These are phyloP conservation scores for Apodemus agrarius DNA, from an alignment of 2,797 vertebrate species.

Conservation along the genomic window DNA sequence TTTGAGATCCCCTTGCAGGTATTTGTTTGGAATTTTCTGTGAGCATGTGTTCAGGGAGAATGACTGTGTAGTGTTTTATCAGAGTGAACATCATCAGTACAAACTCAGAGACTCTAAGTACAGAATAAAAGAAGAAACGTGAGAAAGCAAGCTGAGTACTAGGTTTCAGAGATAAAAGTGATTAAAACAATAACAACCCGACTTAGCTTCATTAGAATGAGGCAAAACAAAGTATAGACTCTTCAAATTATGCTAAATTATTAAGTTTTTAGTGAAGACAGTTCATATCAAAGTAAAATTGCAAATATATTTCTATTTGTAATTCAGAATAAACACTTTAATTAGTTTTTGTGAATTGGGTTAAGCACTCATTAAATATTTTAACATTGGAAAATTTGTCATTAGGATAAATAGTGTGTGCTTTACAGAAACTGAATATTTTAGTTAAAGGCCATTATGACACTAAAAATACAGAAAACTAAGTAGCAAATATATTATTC, in stretches of 20 bases:
- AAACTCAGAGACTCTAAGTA: too few relatives aligned
- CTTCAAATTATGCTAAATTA: not conserved
- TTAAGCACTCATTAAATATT: not conserved
- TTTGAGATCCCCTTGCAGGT: not conserved
- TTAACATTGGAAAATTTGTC: not conserved
- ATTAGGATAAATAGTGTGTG: not conserved
- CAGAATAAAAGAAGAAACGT: too few relatives aligned
- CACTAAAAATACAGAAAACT: not conserved
- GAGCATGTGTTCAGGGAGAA: not conserved
- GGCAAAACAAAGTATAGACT: not conserved
- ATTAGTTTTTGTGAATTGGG: not conserved
- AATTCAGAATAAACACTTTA: not conserved
- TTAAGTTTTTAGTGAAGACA: not conserved
- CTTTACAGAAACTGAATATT: not conserved
- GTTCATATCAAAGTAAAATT: not conserved
- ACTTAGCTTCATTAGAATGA: not conserved
- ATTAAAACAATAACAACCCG: not conserved
- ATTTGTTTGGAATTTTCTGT: not conserved
- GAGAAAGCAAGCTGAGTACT: not conserved
- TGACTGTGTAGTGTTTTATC: not conserved
- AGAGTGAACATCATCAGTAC: not conserved
- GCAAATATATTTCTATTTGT: not conserved
- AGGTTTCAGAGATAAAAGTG: not conserved
- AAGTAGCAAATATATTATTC: too few relatives aligned
- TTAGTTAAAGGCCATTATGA: not conserved